Conservation (phyloP, 2,113 vertebrate genomes). For the Pollachius pollachius region DNA sequence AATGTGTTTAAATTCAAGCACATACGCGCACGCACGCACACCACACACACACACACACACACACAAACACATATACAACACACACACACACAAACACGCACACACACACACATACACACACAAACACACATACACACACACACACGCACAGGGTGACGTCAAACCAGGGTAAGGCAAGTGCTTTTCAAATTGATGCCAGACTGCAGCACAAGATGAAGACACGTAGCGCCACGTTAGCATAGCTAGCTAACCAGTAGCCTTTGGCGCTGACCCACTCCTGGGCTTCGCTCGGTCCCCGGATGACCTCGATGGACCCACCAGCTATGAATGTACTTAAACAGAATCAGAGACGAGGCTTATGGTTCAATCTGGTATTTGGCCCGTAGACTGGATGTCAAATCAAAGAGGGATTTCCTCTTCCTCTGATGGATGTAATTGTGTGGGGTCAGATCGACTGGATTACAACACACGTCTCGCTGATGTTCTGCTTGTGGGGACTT, state of each 20-base stretch:
- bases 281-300: slow-evolving; percentile 18
- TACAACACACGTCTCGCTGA: not conserved
- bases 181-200: slow-evolving; percentile 44
- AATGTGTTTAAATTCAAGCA: not conserved
- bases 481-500: too few species aligned
- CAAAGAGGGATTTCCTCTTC: too few species aligned
- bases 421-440: too few species aligned
- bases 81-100: not conserved
- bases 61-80: too few species aligned
- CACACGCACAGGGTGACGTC: not conserved
- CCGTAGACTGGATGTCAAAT: not conserved
- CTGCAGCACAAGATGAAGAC: slow-evolving; percentile 30
- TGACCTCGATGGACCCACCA: slow-evolving; percentile 2
- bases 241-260: slow-evolving; percentile 18
- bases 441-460: not conserved
- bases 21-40: not conserved
- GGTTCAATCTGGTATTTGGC: not conserved
- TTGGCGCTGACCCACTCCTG: not conserved
- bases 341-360: not conserved
- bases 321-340: not conserved
- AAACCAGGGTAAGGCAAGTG: slow-evolving; percentile 6
- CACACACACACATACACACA: slow-evolving; percentile 6
- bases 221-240: not conserved
- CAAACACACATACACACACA: slow-evolving; percentile 5
- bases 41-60: slow-evolving; percentile 1